Base-by-base conservation (phyloP, 2,888 invertebrate species). In the Eupithecia subumbrata region DNA sequence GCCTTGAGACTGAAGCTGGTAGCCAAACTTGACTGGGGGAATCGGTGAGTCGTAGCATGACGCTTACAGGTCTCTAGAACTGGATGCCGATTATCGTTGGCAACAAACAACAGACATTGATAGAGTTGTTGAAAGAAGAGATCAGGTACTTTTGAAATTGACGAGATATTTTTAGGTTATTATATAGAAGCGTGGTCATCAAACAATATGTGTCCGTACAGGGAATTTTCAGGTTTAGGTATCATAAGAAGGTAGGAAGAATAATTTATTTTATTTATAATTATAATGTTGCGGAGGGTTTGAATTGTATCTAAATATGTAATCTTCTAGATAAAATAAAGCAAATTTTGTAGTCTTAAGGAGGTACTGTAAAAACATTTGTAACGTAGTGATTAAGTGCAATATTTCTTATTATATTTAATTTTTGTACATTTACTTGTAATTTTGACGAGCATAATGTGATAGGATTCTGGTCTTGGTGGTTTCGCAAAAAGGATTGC, bases 1-100 rank as follows among this genome's bases (percentile, higher is more conserved):
- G 98, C 98, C 80, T 91, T 98, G 76, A 97, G 98, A 88, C 94
- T 98, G 86, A 97, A 97, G 88, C 97, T 98, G 76, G 98, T 98
- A 82, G 97, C 97, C 75, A 98, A 98, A 94, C 97, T 99, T 73
- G 99, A 99, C 93, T 99, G 98, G 98, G 99, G 99, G 72, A 99
- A 99, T 95, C 96, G 98, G 98, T 98, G 91, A 97, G 97, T 96
- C 73, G 63, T 56, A 60, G 34, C 64, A 52, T 72, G 66, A 34
- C 64, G 43, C 43, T 43, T 68, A 43, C 43, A 68, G 40, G 18
- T 34, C 18, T 3, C 34, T 9, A 18, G 64, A 34, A 18, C 9
- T 64, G 2, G 2, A 64, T 18, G 60, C 5, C 12, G 25, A 25
- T 5, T 12, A 14, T 25, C 14, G 25, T 60, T 12, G 11, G 25